These are phyloP conservation scores for Epinotia demarniana DNA, from an alignment of 2,888 invertebrate species.

Conservation along the genomic window DNA sequence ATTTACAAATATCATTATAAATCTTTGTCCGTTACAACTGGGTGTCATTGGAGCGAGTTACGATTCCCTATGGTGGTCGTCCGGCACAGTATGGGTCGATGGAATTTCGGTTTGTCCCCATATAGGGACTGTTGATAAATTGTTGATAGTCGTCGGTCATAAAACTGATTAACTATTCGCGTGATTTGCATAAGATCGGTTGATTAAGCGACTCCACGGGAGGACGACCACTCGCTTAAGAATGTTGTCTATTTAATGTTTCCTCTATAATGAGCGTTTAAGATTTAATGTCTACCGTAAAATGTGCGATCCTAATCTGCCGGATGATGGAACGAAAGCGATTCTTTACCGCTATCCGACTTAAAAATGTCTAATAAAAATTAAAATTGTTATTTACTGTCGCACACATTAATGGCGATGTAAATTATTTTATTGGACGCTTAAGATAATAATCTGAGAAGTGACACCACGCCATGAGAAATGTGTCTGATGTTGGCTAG, in stretches of 20 bases:
- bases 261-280: slow-evolving; percentile 66
- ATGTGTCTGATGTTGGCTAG: slow-evolving; percentile 38
- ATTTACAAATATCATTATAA: no score
- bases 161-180: slow-evolving; percentile 71
- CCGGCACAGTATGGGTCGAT: slow-evolving; percentile 59
- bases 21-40: no score
- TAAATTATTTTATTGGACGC: slow-evolving; percentile 62
- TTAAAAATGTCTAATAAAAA: slow-evolving; percentile 71
- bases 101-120: slow-evolving; percentile 63
- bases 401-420: slow-evolving; percentile 61
- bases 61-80: no score
- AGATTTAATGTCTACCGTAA: slow-evolving; percentile 63
- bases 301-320: slow-evolving; percentile 66
- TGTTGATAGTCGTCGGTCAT: slow-evolving; percentile 65
- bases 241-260: slow-evolving; percentile 73
- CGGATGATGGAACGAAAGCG: slow-evolving; percentile 62
- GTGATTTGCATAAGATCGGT: slow-evolving; percentile 76
- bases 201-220: slow-evolving; percentile 62
- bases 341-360: slow-evolving; percentile 70
- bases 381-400: slow-evolving; percentile 68
- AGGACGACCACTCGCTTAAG: slow-evolving; percentile 62
- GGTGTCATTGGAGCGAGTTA: no score
- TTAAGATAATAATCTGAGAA: slow-evolving; percentile 55
- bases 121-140: slow-evolving; percentile 70
- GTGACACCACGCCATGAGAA: slow-evolving; percentile 36